Percentiles rank a stretch among this genome's conserved stretches.
These are phyloP conservation scores for Trachops cirrhosus DNA, from an alignment of 2,797 vertebrate species.

Conservation along the genomic window DNA sequence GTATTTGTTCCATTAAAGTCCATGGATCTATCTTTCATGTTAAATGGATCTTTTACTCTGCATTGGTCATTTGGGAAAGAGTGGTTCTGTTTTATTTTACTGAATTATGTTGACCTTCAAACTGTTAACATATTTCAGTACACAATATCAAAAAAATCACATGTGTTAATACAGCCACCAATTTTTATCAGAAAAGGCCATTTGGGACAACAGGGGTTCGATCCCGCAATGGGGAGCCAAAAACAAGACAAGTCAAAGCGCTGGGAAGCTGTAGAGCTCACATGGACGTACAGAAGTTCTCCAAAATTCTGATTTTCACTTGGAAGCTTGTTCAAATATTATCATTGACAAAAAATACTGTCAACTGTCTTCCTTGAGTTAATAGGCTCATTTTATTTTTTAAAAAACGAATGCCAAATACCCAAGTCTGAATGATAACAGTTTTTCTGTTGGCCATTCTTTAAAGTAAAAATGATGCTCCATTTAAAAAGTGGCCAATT, in stretches of 20 bases:
- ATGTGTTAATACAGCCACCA: background rate
- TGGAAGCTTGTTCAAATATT: background rate
- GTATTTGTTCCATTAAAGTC: background rate
- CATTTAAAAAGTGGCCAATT: background rate
- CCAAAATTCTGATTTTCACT: conserved; percentile 25
- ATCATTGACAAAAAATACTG: background rate
- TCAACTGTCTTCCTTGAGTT: background rate
- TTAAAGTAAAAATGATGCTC: background rate
- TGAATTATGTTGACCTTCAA: background rate
- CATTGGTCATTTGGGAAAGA: background rate
- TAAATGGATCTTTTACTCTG: background rate
- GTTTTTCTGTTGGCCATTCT: background rate
- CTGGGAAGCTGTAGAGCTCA: background rate
- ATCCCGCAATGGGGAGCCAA: background rate
- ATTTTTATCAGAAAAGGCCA: background rate
- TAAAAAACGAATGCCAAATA: background rate
- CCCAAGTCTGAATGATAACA: background rate
- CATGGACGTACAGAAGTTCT: background rate
- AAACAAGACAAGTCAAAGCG: background rate
- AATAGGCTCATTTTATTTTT: background rate
- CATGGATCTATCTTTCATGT: background rate
- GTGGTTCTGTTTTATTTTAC: background rate
- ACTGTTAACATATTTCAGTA: background rate
- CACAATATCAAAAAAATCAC: background rate
- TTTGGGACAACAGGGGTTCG: too few species aligned